These are phyloP conservation scores for Chloroceryle aenea DNA, from an alignment of 2,113 vertebrate species.

Conservation along the genomic window DNA sequence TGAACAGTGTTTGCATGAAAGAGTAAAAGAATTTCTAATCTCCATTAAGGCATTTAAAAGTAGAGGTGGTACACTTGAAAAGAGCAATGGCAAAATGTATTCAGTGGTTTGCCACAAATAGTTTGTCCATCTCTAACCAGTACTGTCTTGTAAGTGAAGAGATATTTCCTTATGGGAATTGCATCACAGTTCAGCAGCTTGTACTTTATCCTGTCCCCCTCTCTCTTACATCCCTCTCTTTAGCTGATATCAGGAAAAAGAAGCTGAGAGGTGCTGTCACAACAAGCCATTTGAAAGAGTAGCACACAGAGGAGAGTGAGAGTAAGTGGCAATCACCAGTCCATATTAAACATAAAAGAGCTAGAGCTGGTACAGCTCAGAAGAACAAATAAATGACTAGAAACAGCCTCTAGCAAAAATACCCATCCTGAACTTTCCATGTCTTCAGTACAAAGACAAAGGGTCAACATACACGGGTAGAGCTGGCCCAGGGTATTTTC, in stretches of 20 bases:
- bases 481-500: not conserved
- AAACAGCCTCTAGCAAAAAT: not conserved
- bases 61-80: not conserved
- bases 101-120: not conserved
- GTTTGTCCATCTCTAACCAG: not conserved
- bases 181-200: not conserved
- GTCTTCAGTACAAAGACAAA: constrained; percentile 25
- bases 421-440: not conserved
- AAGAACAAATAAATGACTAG: not conserved
- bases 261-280: not conserved
- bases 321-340: not conserved
- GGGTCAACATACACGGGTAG: not conserved
- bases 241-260: not conserved
- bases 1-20: not conserved
- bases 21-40: not conserved
- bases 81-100: not conserved
- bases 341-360: not conserved
- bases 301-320: not conserved
- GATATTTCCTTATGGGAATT: not conserved
- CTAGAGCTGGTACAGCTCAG: not conserved
- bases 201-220: not conserved
- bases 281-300: not conserved
- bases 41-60: not conserved
- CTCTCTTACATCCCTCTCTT: not conserved
- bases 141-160: not conserved